Percentiles rank a stretch among this genome's conserved stretches.
Conservation (phyloP, 2,888 invertebrate genomes). For the Tenthredo livida region DNA sequence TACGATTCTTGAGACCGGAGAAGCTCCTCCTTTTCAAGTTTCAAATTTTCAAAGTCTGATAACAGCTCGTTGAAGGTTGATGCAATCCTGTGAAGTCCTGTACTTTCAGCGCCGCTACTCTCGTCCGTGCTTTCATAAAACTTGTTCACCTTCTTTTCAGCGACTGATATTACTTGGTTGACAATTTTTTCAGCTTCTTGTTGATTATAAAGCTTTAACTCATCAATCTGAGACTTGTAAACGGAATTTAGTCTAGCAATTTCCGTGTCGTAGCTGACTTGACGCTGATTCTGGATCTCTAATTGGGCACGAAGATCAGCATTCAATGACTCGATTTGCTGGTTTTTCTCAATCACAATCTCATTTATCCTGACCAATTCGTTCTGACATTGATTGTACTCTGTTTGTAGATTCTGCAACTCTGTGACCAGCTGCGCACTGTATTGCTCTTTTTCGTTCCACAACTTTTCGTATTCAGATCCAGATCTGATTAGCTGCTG, state of each 20-base stretch:
- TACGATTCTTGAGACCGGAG: conserved; percentile 59
- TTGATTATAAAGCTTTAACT: conserved; percentile 30
- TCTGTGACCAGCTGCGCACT: neutral
- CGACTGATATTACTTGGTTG: conserved; percentile 51
- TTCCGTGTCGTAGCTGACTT: conserved; percentile 56
- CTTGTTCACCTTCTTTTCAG: conserved; percentile 56
- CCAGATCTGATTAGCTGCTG: conserved; percentile 53
- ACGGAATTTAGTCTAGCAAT: conserved; percentile 57
- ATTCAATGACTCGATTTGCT: conserved; percentile 59
- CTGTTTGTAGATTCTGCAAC: conserved; percentile 42
- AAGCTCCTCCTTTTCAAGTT: conserved; percentile 61
- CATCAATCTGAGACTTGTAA: conserved; percentile 57
- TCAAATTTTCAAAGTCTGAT: conserved; percentile 45
- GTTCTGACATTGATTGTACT: conserved; percentile 55
- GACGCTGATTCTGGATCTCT: conserved; percentile 52
- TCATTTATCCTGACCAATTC: conserved; percentile 58
- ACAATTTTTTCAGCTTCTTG: conserved; percentile 54
- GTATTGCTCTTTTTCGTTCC: conserved; percentile 21
- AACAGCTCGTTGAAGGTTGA: conserved; percentile 45
- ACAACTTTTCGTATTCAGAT: neutral
- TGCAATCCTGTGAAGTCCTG: conserved; percentile 33
- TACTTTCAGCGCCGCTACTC: neutral
- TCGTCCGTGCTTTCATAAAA: conserved; percentile 55
- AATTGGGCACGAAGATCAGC: conserved; percentile 57
- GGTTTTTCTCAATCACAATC: conserved; percentile 57